These are phyloP conservation scores for Brachionus plicatilis DNA, from an alignment of 1,140 invertebrate species.

Conservation along the genomic window DNA sequence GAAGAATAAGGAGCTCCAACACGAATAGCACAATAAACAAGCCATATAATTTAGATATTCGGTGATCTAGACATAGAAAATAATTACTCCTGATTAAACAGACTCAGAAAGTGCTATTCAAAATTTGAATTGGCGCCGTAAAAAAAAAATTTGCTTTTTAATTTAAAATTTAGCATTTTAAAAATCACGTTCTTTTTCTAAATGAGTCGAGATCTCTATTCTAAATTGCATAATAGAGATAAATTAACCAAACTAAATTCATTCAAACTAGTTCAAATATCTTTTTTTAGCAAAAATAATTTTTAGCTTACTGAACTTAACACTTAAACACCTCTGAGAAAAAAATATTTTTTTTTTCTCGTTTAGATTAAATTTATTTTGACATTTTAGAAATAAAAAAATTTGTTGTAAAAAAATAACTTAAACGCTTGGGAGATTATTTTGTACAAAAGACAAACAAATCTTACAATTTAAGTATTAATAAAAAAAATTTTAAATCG, in stretches of 20 bases:
- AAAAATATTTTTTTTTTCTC: too few species aligned
- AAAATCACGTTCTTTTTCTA: not conserved
- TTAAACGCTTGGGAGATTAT: too few species aligned
- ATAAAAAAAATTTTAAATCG: too few species aligned
- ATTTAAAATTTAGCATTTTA: not conserved
- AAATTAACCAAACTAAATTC: not conserved
- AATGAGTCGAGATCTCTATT: not conserved
- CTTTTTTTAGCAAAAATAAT: not conserved
- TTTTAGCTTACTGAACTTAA: not conserved
- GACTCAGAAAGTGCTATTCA: not conserved
- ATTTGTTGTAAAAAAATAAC: not conserved
- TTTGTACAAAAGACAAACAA: too few species aligned
- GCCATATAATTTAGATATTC: not conserved
- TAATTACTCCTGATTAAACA: not conserved
- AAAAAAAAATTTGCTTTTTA: not conserved
- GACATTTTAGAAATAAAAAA: not conserved
- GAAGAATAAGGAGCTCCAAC: not conserved
- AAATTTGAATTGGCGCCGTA: not conserved
- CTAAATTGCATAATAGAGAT: not conserved
- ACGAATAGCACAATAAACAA: not conserved
- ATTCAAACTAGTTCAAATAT: not conserved
- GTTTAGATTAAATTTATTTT: too few species aligned
- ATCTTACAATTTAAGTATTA: too few species aligned
- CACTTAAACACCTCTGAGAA: too few species aligned
- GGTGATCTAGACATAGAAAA: not conserved